A percentile compares a stretch with the other conserved stretches of the same genome.
These are phyloP conservation scores for Orchestia grillus DNA, from an alignment of 1,140 invertebrate species.

Conservation along the genomic window DNA sequence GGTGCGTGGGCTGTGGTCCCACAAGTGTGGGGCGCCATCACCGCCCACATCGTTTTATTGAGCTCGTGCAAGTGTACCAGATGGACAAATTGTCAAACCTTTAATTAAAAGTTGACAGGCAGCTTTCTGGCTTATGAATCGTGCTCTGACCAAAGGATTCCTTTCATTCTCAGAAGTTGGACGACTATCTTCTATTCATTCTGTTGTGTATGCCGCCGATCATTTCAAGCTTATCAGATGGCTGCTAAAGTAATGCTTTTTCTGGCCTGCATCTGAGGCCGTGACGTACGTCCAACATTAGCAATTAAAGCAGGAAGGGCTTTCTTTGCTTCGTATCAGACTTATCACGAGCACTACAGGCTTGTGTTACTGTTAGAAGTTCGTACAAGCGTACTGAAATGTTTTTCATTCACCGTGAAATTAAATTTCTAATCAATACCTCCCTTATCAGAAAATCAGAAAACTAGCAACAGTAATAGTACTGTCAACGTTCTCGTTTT, in stretches of 20 bases:
- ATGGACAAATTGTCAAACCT: slow-evolving; percentile 8
- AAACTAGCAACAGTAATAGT: too few relatives aligned
- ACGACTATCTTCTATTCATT: background rate
- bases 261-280: background rate
- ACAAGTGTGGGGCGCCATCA: background rate
- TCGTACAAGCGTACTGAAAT: background rate
- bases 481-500: too few relatives aligned
- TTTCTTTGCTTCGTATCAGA: background rate
- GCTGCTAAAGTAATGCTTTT: background rate
- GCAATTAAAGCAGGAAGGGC: background rate
- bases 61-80: background rate
- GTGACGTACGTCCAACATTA: background rate
- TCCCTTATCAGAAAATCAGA: too few relatives aligned
- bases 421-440: background rate
- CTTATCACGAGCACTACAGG: background rate
- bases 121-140: background rate
- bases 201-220: background rate
- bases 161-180: background rate
- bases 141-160: background rate
- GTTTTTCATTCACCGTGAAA: background rate
- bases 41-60: background rate
- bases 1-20: background rate
- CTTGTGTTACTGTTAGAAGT: background rate
- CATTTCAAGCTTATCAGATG: background rate
- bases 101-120: background rate